Percentiles rank a stretch among this genome's conserved stretches.
Evolutionary conservation across 2,888 invertebrate genomes (phyloP).

Genomic region (Cheiracanthium punctorium): DNA sequence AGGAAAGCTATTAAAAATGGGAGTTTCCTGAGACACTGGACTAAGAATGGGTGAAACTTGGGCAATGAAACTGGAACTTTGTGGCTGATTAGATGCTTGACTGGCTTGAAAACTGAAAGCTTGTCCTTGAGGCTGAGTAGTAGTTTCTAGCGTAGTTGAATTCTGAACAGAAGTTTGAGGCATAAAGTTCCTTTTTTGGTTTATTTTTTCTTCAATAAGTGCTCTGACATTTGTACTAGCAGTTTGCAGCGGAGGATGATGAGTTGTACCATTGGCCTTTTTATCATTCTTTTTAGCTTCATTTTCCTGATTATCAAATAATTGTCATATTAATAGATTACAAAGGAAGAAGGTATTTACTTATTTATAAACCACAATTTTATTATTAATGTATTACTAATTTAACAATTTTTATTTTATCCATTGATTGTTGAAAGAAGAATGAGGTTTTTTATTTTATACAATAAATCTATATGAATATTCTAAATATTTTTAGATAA

Average conservation of each 20-base stretch:
- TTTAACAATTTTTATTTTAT: too few relatives aligned
- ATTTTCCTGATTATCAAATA: conserved; percentile 85
- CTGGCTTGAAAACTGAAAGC: conserved; percentile 41
- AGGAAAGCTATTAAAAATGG: conserved; percentile 54
- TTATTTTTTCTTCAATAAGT: conserved; percentile 93
- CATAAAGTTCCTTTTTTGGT: conserved; percentile 81
- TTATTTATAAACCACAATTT: too few relatives aligned
- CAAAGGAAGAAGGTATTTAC: too few relatives aligned
- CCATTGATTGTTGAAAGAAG: too few relatives aligned
- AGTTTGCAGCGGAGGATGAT: conserved; percentile 87
- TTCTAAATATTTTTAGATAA: too few relatives aligned
- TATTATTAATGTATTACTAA: too few relatives aligned
- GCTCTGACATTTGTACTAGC: conserved; percentile 93
- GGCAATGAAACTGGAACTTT: conserved; percentile 32
- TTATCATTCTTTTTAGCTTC: conserved; percentile 88
- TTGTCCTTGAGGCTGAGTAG: conserved; percentile 34
- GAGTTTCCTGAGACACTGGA: conserved; percentile 58
- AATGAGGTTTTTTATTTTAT: too few relatives aligned
- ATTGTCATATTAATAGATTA: too few relatives aligned
- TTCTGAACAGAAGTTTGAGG: conserved; percentile 34
- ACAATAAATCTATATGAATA: too few relatives aligned
- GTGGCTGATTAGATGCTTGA: conserved; percentile 26
- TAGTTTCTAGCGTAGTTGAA: conserved; percentile 3
- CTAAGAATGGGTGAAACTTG: conserved; percentile 57
- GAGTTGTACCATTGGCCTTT: conserved; percentile 85